phyloP scores from a whole-genome alignment of 2,113 vertebrate species.

The Phylloscopus trochilus region DNA sequence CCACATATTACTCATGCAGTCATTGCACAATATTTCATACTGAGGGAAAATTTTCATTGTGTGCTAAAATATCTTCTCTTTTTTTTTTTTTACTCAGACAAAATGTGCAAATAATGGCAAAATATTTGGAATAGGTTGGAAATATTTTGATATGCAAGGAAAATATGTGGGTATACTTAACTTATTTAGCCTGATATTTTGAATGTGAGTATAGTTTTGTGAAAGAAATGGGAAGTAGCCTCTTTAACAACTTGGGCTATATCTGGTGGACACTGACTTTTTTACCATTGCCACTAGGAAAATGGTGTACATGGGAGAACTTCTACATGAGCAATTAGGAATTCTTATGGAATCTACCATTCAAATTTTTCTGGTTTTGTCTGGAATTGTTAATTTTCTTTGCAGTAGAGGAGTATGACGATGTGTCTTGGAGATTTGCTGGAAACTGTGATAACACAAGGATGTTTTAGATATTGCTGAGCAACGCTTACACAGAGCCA shows the following conservation, averaged over 20 bases:
- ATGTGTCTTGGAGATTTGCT: neutral
- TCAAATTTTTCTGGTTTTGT: neutral
- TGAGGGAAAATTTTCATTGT: accelerated
- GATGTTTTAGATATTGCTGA: neutral
- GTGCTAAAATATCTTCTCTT: neutral
- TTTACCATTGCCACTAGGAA: neutral
- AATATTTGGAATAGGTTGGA: neutral
- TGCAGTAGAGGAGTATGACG: neutral
- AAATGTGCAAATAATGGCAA: neutral
- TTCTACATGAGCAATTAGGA: neutral
- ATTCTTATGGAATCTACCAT: neutral
- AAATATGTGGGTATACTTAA: neutral
- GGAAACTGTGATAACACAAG: accelerated
- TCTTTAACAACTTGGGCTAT: neutral
- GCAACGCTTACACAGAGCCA: neutral
- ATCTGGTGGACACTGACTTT: neutral
- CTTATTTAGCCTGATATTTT: neutral
- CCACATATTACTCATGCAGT: neutral
- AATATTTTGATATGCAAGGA: neutral
- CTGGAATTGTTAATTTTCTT: neutral
- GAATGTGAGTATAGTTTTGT: neutral
- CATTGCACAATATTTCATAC: neutral
- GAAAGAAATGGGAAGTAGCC: neutral
- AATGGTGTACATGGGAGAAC: neutral
- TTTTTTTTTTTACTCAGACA: neutral